Base-by-base conservation (phyloP, 1,140 invertebrate species). In the Drosophila pachea region DNA sequence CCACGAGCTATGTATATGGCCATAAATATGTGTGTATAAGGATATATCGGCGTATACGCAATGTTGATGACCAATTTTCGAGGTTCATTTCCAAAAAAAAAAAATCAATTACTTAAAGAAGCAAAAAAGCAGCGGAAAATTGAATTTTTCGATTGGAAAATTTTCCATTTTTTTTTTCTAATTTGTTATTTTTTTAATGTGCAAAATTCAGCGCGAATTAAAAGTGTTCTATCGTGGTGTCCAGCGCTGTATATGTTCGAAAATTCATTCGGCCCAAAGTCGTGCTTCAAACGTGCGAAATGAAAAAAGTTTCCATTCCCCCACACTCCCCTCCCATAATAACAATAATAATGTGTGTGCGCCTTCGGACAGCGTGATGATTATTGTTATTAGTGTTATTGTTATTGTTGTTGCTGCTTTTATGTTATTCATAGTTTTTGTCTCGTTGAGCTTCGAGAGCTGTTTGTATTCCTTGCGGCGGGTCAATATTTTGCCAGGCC, bases 221-320 rank as follows among this genome's bases (percentile, higher is more conserved):
- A 22, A 22, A 22, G 22, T 1, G 1, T 22, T 22, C 22, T 22
- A 1, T 22, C 22, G 1, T 3, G 1, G 22, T 22, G 22, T 22
- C 22, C 1, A 22, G 22, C 22, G 22, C 22, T 22, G 22, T 22
- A 22, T 22, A 22, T 22, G 35, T 36, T 36, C 40, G 40, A 12
- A 14, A 43, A 14, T 43, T 22, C 22, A 22, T 22, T 22, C 22
- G 22, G 29, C 53, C 54, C 38, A 54, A 72, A 31, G 22, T 43
- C 38, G 40, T 43, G 4, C 14, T 35, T 66, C 55, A 56, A 38
- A 43, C 45, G 33, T 38, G 48, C 68, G 45, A 73, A 78, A 81
- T 86, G 81, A 73, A 74, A 58, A 86, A 81, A 86, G 64, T 81
- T 83, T 67, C 52, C 40, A 7, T n/a, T 16, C 16, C 53, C 11